phyloP scores from a whole-genome alignment of 2,797 vertebrate genomes.

The Channallabes apus region DNA sequence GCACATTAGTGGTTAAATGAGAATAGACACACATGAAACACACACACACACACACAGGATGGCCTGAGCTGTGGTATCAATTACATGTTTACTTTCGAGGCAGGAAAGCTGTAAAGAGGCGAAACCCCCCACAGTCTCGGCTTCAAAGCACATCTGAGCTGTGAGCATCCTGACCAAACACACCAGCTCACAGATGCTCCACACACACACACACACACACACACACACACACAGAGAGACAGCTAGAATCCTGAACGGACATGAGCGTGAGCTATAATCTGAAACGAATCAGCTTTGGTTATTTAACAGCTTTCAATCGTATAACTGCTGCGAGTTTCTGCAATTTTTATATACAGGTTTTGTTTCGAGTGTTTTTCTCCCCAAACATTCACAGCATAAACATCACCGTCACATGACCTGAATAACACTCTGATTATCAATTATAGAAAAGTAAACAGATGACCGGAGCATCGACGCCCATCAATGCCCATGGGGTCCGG shows the following conservation, averaged over 20 bases:
- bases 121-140: constrained; percentile 11
- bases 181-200: background rate
- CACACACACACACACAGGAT: constrained; percentile 10
- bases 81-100: constrained; percentile 38
- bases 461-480: no score
- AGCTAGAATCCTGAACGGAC: background rate
- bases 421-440: no score
- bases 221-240: constrained; percentile 2
- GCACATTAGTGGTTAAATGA: background rate
- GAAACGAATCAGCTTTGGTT: background rate
- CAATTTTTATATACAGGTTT: background rate
- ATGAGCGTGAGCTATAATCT: background rate
- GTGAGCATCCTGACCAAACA: constrained; percentile 40
- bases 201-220: background rate
- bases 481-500: no score
- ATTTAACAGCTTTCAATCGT: background rate
- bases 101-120: constrained; percentile 45
- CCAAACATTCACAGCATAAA: no score
- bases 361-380: no score
- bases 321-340: background rate
- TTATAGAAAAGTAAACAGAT: no score
- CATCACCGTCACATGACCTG: no score
- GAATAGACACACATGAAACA: constrained; percentile 10
- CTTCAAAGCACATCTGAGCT: constrained; percentile 40
- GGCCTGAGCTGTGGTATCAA: constrained; percentile 26